A percentile compares a stretch with the other conserved stretches of the same genome.
Conservation (phyloP, 2,797 vertebrate species). For the Argyrosomus regius region DNA sequence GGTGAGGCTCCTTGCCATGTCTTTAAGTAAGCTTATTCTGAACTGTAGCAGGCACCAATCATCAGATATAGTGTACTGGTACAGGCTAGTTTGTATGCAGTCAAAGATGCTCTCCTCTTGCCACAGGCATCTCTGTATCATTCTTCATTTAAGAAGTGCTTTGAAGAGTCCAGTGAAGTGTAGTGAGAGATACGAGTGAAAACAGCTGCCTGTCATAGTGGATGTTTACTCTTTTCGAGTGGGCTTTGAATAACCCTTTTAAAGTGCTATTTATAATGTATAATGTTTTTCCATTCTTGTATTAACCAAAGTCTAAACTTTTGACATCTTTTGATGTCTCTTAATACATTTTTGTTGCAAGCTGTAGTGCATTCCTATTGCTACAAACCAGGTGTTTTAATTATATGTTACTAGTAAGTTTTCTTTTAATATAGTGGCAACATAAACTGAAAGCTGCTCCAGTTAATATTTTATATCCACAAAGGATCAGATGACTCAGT, state of each 20-base stretch:
- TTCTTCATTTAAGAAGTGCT: slow-evolving; percentile 78
- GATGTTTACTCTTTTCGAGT: slow-evolving; percentile 73
- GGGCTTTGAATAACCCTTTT: slow-evolving; percentile 69
- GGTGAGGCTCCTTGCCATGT: slow-evolving; percentile 67
- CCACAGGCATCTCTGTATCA: slow-evolving; percentile 76
- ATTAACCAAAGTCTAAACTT: slow-evolving; percentile 26
- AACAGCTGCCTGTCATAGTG: slow-evolving; percentile 73
- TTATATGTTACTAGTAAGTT: background rate
- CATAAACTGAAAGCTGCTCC: slow-evolving; percentile 3
- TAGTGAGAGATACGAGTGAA: slow-evolving; percentile 69
- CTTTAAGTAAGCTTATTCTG: slow-evolving; percentile 65
- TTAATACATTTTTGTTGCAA: slow-evolving; percentile 8
- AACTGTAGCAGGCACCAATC: slow-evolving; percentile 58
- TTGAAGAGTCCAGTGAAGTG: slow-evolving; percentile 79
- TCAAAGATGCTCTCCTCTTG: slow-evolving; percentile 67
- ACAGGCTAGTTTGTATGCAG: slow-evolving; percentile 75
- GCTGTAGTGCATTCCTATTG: background rate
- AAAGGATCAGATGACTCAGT: background rate
- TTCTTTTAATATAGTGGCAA: background rate
- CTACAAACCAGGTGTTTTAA: background rate
- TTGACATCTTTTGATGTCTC: slow-evolving; percentile 10
- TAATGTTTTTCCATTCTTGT: slow-evolving; percentile 19
- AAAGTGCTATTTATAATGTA: slow-evolving; percentile 64
- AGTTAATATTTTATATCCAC: background rate
- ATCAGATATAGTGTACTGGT: slow-evolving; percentile 68